Base-by-base conservation (phyloP, 2,113 vertebrate species). In the Pavo muticus region DNA sequence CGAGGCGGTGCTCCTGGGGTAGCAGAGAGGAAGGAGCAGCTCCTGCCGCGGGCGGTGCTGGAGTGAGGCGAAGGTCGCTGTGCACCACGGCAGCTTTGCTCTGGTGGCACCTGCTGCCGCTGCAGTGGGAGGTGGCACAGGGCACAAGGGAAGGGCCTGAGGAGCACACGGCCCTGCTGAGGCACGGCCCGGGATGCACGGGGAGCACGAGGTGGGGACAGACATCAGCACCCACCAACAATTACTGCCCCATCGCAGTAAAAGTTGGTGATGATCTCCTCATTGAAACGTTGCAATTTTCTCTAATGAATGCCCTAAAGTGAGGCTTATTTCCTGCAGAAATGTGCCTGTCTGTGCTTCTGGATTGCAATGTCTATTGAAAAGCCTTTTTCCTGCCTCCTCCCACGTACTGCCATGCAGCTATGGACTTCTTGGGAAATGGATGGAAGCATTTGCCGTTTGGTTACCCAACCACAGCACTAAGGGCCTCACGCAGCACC, bases 141-240 rank as follows among this genome's bases (percentile, higher is more conserved):
- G 56, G 56, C 32, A 20, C 52, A 16, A 10, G 27, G 52, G 25
- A 54, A 15, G 14, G 25, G 52, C 27, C 27, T 29, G 52, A 29
- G 52, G 52, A 54, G 52, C 52, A 29, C 52, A 29, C 12, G 27
- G 52, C 15, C 52, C 52, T 54, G 61, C 21, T 14, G 35, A 60
- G 14, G 21, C 68, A 42, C 19, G 59, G 44, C 37, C 45, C 2
- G 17, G 54, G 44, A 16, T 20, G 17, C 40, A 2, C 14, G 2
- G 17, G 24, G 25, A 37, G 52, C 29, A 11, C 1, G 4, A 21
- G 48, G 6, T 7, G 0, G 14, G 80, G 59, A 4, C 20, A 2
- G 25, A 13, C 11, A 11, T 71, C 3, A 10, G 16, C 59, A 11
- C 40, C 67, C 29, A 64, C 35, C 8, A 12, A 37, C 60, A 30